A percentile compares a stretch with the other conserved stretches of the same genome.
Evolutionary conservation across 2,797 vertebrate species (phyloP).

Genomic region (Cichlasoma orientale): DNA sequence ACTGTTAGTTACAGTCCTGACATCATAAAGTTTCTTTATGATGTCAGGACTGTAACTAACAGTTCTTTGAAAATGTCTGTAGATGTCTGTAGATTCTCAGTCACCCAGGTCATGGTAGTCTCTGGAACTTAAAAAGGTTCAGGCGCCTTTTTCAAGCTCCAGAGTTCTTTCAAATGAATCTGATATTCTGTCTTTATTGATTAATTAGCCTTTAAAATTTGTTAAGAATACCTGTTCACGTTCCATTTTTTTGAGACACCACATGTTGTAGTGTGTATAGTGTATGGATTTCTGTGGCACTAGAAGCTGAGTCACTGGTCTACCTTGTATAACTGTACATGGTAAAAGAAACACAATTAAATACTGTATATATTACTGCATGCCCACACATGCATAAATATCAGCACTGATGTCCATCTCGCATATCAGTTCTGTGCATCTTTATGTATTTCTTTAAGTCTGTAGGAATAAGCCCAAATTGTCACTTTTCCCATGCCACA

Average conservation of each 20-base stretch:
- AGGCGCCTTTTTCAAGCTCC: too few relatives aligned
- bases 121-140: too few relatives aligned
- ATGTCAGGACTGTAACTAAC: neutral
- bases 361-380: neutral
- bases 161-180: neutral
- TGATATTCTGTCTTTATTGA: neutral
- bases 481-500: neutral
- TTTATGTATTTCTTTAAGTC: neutral
- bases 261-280: neutral
- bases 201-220: fast-evolving
- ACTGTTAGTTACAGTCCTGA: too few relatives aligned
- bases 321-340: neutral
- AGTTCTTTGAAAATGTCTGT: neutral
- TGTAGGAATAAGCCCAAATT: neutral
- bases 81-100: too few relatives aligned
- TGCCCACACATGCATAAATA: neutral
- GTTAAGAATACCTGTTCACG: neutral
- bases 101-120: too few relatives aligned
- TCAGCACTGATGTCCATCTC: neutral
- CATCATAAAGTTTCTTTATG: too few relatives aligned
- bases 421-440: too few relatives aligned
- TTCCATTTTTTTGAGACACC: neutral
- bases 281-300: neutral
- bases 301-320: neutral
- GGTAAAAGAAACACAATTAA: neutral